Evolutionary conservation across 2,113 vertebrate species (phyloP).

Genomic region (Oncorhynchus nerka): DNA sequence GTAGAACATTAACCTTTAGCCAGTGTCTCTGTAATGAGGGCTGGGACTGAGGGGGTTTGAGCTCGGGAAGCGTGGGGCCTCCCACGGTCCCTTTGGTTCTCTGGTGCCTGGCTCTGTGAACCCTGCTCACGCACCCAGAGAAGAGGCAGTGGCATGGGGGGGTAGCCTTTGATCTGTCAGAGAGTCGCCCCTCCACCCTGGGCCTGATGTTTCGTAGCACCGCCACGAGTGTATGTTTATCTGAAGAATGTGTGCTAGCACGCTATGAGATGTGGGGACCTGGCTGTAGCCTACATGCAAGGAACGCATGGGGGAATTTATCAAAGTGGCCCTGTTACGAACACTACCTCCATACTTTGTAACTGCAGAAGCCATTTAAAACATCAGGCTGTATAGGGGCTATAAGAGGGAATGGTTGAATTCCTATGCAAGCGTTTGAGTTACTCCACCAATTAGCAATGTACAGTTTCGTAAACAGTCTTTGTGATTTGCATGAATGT

Average conservation of each 20-base stretch:
- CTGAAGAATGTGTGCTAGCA: background rate
- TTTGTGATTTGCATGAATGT: background rate
- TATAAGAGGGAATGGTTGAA: background rate
- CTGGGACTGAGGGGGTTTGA: constrained; percentile 48
- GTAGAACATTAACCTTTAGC: constrained; percentile 63
- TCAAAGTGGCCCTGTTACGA: background rate
- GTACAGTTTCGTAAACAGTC: background rate
- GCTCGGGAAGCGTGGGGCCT: constrained; percentile 44
- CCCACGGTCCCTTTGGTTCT: constrained; percentile 34
- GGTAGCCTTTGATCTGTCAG: constrained; percentile 53
- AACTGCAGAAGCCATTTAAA: too few relatives aligned
- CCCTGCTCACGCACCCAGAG: constrained; percentile 34
- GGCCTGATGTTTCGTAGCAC: constrained; percentile 10
- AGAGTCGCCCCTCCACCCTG: constrained; percentile 15
- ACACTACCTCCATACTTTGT: background rate
- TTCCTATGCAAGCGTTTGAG: background rate
- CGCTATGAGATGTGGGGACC: constrained; percentile 7
- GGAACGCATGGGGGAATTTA: background rate
- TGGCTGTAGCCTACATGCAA: background rate
- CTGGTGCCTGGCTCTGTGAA: constrained; percentile 25
- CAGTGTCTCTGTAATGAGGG: constrained; percentile 63
- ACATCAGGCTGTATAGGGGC: too few relatives aligned
- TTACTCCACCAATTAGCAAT: background rate
- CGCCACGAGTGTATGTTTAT: constrained; percentile 18
- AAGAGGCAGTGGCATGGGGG: constrained; percentile 21